Percentiles rank a stretch among this genome's conserved stretches.
These are phyloP conservation scores for Chorisops tibialis DNA, from an alignment of 2,888 invertebrate species.

Conservation along the genomic window DNA sequence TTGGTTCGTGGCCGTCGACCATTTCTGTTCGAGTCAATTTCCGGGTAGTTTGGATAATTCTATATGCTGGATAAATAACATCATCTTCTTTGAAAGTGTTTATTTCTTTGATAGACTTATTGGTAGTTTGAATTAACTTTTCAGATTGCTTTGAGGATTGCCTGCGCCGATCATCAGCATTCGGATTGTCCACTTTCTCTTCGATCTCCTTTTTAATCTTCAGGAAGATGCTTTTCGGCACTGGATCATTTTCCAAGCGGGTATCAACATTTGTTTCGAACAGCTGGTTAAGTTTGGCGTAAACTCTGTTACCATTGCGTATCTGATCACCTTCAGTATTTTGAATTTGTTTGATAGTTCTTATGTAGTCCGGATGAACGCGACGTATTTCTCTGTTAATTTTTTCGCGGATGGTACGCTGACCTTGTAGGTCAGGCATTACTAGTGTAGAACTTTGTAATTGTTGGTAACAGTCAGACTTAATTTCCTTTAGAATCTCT, in stretches of 20 bases:
- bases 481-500: neutral
- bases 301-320: neutral
- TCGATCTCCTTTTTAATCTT: neutral
- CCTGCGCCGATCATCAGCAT: neutral
- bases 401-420: neutral
- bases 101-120: neutral
- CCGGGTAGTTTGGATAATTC: neutral
- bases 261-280: conserved; percentile 2
- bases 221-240: neutral
- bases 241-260: neutral
- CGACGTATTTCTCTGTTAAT: neutral
- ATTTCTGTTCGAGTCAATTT: neutral
- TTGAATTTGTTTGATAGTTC: neutral
- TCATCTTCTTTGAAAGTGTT: neutral
- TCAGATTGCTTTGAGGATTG: neutral
- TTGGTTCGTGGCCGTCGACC: neutral
- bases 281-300: neutral
- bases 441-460: neutral
- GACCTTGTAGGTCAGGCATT: neutral
- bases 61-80: neutral
- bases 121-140: neutral
- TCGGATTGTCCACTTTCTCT: neutral
- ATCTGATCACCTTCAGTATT: neutral
- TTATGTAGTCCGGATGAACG: neutral
- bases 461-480: conserved; percentile 1